These are phyloP conservation scores for Eupsittula cactorum DNA, from an alignment of 2,113 vertebrate genomes.

Conservation along the genomic window DNA sequence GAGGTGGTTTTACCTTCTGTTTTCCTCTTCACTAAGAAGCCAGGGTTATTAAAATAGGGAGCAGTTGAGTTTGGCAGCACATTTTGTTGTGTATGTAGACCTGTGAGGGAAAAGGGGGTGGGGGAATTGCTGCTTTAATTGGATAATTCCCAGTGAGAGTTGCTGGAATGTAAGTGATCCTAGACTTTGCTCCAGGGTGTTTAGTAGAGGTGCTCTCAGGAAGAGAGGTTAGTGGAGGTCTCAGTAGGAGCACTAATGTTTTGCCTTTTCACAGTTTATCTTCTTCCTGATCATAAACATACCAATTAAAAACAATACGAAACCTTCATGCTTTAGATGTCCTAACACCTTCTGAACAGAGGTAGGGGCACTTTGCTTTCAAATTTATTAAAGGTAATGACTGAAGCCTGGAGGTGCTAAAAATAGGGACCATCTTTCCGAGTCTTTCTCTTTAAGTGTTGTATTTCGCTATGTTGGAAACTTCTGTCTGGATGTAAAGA, in stretches of 20 bases:
- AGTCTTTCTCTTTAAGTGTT: not conserved
- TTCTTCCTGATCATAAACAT: conserved; percentile 68
- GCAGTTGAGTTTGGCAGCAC: conserved; percentile 20
- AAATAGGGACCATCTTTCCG: not conserved
- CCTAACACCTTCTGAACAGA: conserved; percentile 36
- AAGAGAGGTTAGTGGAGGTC: conserved; percentile 72
- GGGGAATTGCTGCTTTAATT: conserved; percentile 73
- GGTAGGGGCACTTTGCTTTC: not conserved
- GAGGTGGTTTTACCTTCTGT: not conserved
- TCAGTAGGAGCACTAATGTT: conserved; percentile 71
- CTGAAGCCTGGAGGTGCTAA: not conserved
- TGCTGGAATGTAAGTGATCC: conserved; percentile 74
- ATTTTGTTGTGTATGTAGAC: conserved; percentile 48
- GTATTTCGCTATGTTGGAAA: not conserved
- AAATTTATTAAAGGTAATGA: not conserved
- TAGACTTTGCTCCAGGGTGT: conserved; percentile 74
- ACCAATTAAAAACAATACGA: conserved; percentile 71
- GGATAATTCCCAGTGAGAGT: conserved; percentile 75
- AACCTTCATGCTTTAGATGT: conserved; percentile 58
- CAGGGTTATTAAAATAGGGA: conserved; percentile 16
- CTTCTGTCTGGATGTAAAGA: not conserved
- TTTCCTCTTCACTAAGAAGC: not conserved
- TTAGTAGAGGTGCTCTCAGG: conserved; percentile 73
- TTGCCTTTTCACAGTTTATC: conserved; percentile 76
- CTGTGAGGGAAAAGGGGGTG: conserved; percentile 59